These are phyloP conservation scores for Sphyrna mokarran DNA, from an alignment of 2,113 vertebrate genomes.

Conservation along the genomic window DNA sequence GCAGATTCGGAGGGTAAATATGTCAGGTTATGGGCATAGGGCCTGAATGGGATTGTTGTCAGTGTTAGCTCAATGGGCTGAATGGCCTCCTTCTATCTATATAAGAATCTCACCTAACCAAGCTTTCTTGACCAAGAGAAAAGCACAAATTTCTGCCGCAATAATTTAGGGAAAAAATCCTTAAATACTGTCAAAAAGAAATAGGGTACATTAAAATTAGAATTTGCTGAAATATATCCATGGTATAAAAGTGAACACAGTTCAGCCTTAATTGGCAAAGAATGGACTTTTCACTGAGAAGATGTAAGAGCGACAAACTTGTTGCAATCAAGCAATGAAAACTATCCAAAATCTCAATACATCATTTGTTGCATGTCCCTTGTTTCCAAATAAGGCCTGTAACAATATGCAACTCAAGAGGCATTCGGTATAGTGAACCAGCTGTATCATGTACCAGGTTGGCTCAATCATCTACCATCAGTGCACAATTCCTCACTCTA, in stretches of 20 bases:
- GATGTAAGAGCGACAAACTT: not conserved
- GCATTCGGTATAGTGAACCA: not conserved
- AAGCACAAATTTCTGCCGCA: not conserved
- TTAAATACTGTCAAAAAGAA: not conserved
- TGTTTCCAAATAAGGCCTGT: not conserved
- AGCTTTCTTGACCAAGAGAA: not conserved
- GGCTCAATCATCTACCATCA: not conserved
- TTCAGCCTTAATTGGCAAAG: not conserved
- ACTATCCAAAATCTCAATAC: not conserved
- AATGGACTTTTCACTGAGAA: not conserved
- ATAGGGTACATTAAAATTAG: not conserved
- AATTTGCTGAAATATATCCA: not conserved
- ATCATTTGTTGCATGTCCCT: not conserved
- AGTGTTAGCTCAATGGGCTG: too few relatives aligned
- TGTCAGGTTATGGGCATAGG: too few relatives aligned
- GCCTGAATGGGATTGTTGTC: too few relatives aligned
- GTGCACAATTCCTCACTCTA: not conserved
- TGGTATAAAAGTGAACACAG: not conserved
- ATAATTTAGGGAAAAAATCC: not conserved
- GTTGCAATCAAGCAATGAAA: not conserved
- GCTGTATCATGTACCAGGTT: not conserved
- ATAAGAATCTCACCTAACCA: not conserved
- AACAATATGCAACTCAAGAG: not conserved
- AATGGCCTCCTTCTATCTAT: too few relatives aligned
- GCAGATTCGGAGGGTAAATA: too few relatives aligned